phyloP scores from a whole-genome alignment of 2,797 vertebrate species.

The Acipenser ruthenus region DNA sequence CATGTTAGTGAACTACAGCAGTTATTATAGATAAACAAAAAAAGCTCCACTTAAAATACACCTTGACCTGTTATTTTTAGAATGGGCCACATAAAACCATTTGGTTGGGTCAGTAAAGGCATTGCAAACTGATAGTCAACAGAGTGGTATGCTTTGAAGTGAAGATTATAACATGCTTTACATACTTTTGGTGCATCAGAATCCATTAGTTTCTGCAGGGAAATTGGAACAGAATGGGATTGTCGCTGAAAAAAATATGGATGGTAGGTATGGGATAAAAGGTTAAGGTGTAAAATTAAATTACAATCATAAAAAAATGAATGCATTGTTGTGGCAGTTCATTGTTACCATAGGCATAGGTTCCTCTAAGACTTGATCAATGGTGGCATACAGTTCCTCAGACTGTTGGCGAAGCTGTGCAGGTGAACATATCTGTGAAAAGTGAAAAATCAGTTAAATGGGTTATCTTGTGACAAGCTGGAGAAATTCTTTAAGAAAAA shows the following conservation, averaged over 20 bases:
- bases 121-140: too few species aligned
- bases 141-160: too few species aligned
- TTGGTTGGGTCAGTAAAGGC: too few species aligned
- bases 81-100: too few species aligned
- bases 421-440: constrained; percentile 78
- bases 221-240: constrained; percentile 48
- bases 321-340: too few species aligned
- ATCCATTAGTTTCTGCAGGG: constrained; percentile 40
- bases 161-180: constrained; percentile 8
- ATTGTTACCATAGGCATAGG: constrained; percentile 64
- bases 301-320: too few species aligned
- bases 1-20: too few species aligned
- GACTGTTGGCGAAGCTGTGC: constrained; percentile 84
- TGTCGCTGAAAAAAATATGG: constrained; percentile 41
- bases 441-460: constrained; percentile 23
- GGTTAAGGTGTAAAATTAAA: too few species aligned
- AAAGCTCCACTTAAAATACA: too few species aligned
- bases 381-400: constrained; percentile 81
- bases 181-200: constrained; percentile 61
- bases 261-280: background rate
- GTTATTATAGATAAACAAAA: too few species aligned
- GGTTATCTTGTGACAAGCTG: background rate
- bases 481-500: too few species aligned
- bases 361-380: constrained; percentile 81
- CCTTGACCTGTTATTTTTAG: too few species aligned